These are phyloP conservation scores for Oreohelix idahoensis DNA, from an alignment of 1,140 invertebrate species.

Conservation along the genomic window DNA sequence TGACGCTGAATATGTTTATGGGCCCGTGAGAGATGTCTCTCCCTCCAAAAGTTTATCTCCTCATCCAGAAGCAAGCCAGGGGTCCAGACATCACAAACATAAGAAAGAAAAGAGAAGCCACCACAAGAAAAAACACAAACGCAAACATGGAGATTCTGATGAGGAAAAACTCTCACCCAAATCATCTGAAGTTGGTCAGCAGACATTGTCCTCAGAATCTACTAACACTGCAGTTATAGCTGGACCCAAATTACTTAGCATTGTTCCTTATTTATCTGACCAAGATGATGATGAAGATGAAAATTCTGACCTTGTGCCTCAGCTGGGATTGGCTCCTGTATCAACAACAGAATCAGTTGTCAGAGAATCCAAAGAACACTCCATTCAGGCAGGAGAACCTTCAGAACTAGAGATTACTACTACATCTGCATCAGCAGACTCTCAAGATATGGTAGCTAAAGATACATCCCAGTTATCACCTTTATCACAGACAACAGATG, in stretches of 20 bases:
- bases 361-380: not conserved
- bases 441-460: not conserved
- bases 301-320: not conserved
- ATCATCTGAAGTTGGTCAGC: not conserved
- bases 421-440: not conserved
- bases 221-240: not conserved
- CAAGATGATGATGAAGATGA: constrained; percentile 18
- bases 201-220: not conserved
- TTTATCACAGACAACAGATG: not conserved
- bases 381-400: not conserved
- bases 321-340: not conserved
- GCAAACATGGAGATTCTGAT: constrained; percentile 5
- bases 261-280: constrained; percentile 34
- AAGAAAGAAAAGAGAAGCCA: constrained; percentile 31
- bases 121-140: constrained; percentile 38
- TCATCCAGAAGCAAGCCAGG: not conserved
- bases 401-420: not conserved
- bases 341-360: not conserved
- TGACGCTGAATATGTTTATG: not conserved
- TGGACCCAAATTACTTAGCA: not conserved
- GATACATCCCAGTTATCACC: not conserved
- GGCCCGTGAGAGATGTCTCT: not conserved
- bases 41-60: not conserved
- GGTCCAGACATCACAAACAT: constrained; percentile 22
- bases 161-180: constrained; percentile 8